phyloP scores from a whole-genome alignment of 1,140 invertebrate species.

The Spodoptera litura region DNA sequence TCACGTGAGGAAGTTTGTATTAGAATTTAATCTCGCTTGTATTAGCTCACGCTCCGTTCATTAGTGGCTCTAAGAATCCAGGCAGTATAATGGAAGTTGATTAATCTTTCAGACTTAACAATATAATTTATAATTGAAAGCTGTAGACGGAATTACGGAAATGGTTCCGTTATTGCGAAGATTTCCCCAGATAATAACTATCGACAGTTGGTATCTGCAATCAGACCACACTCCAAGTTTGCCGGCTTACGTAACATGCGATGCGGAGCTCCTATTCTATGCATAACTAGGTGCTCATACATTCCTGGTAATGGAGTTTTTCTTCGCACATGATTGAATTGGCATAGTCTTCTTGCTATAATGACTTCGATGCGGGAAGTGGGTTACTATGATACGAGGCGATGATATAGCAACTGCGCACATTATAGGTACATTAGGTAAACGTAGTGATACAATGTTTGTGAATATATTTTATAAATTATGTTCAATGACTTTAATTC shows the following conservation, averaged over 20 bases:
- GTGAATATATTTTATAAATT: too few relatives aligned
- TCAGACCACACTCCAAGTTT: neutral
- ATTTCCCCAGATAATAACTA: neutral
- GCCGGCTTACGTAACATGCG: slow-evolving; percentile 1
- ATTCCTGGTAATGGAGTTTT: neutral
- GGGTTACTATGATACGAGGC: slow-evolving; percentile 13
- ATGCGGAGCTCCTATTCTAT: neutral
- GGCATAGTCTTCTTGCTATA: neutral
- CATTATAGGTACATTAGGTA: neutral
- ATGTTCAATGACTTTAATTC: neutral
- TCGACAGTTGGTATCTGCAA: neutral
- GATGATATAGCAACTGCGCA: neutral
- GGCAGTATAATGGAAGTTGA: slow-evolving; percentile 19
- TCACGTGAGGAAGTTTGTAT: slow-evolving; percentile 20
- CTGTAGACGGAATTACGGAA: slow-evolving; percentile 9
- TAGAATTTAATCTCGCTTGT: slow-evolving; percentile 1
- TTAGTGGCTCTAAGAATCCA: slow-evolving; percentile 6
- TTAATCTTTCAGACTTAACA: slow-evolving; percentile 17
- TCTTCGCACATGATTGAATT: neutral
- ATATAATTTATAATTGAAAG: slow-evolving; percentile 11
- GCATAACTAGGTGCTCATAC: neutral
- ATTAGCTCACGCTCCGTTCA: neutral
- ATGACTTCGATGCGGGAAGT: slow-evolving; percentile 1
- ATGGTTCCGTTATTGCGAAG: slow-evolving; percentile 12
- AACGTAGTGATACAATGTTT: too few relatives aligned